Evolutionary conservation across 2,888 invertebrate genomes (phyloP), one percentile per base, ranked within the genome.

Genomic region (Mimas tiliae): DNA sequence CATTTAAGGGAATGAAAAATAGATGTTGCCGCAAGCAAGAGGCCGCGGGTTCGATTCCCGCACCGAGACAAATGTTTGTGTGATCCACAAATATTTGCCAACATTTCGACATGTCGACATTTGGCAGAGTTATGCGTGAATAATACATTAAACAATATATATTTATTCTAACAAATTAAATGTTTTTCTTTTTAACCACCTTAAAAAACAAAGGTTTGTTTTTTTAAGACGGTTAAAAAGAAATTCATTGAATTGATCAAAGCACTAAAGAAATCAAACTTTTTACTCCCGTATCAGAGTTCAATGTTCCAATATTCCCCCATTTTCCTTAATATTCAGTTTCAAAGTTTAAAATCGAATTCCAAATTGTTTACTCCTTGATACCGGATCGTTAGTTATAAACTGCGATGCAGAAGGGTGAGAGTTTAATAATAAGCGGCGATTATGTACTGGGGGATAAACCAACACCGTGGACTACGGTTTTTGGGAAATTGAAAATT

Each of bases 371-470:
- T 87, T 84, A 80, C 81, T 82, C 74, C 73, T 76, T 70, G 80
- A 79, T 83, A 83, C 78, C 81, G 78, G 82, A 83, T 81, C 79
- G 79, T 80, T 80, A 80, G 75, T 80, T 74, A 75, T 80, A 79
- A 83, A 83, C 80, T 81, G 82, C 79, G 70, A 76, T 75, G 75
- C 77, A 75, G 77, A 75, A 77, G 87, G 87, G 86, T 70, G 82
- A 72, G 79, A 78, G 84, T 80, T 86, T 85, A 85, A 89, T 89
- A 89, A 88, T 89, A 89, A 88, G 82, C 79, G 84, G 81, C 86
- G 84, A 87, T 87, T 89, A 89, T 80, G 79, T 79, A 84, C 79
- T 70, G 80, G 82, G 85, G 80, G 80, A 78, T 80, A 76, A 76
- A 75, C 75, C 75, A 76, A 73, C 76, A 76, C 34, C 16, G 73